Conservation (phyloP, 2,113 vertebrate species). For the Phrynosoma blainvillii region DNA sequence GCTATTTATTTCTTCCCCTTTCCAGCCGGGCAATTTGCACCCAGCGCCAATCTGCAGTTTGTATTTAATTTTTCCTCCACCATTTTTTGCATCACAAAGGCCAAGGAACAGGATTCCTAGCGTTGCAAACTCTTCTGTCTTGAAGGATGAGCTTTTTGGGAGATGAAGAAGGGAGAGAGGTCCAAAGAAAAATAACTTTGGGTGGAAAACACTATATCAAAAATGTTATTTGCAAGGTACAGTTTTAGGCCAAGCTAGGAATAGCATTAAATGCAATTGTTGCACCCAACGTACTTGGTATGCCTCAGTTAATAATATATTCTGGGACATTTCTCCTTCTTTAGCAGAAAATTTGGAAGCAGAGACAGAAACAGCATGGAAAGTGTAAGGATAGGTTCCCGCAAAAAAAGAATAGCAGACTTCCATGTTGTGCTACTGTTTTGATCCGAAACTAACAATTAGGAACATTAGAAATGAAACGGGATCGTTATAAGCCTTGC, state of each 20-base stretch:
- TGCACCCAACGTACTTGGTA: too few species aligned
- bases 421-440: too few species aligned
- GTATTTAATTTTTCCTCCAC: neutral
- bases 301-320: too few species aligned
- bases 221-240: neutral
- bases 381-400: too few species aligned
- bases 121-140: neutral
- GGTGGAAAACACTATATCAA: neutral
- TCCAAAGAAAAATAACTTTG: neutral
- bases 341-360: too few species aligned
- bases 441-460: too few species aligned
- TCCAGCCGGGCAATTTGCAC: neutral
- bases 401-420: too few species aligned
- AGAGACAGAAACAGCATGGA: too few species aligned
- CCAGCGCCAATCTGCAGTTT: accelerated
- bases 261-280: neutral
- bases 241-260: neutral
- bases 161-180: too few species aligned
- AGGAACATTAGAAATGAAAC: too few species aligned
- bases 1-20: neutral
- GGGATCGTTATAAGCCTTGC: too few species aligned
- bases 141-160: neutral
- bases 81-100: neutral
- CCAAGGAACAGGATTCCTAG: neutral
- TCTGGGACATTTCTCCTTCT: too few species aligned